Evolutionary conservation across 2,113 vertebrate genomes (phyloP), one percentile per base, ranked within the genome.

Genomic region (Rhipidura dahli): DNA sequence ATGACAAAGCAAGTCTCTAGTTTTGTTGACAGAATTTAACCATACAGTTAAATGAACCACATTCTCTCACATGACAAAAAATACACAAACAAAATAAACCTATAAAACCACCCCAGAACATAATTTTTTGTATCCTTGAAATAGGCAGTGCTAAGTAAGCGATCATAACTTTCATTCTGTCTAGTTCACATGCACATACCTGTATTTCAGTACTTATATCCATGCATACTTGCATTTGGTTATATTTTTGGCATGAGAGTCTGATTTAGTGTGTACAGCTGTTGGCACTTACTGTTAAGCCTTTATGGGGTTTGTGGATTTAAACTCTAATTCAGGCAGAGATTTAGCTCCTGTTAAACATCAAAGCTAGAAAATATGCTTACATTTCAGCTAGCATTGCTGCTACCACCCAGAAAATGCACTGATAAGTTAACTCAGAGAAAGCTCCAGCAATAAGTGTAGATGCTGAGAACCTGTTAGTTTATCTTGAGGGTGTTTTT

Each of bases 1-100:
- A 63, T 66, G 87, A 96, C 94, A 96, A 91, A 93, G 91, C 95
- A 97, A 63, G 63, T 73, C 64, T 83, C 50, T 12, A 72, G 17
- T 68, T 87, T 76, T 71, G 11, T 35, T 83, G 49, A 57, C 24
- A 39, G 78, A 76, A 92, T 64, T 56, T 57, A 87, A 13, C 24
- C 6, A 40, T 37, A 10, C 10, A 45, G 45, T 57, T 77, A 77
- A 80, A 81, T 51, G 28, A 11, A 50, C 31, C 21, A 19, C 22
- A 35, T 47, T 81, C 21, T 42, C 15, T 35, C 37, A 47, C 11
- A n/a, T 7, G 15, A 42, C 35, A 30, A 57, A 75, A 66, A n/a
- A 24, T 28, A 23, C 14, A 37, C 3, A 57, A 51, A 40, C 23
- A 39, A 61, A 35, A n/a, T n/a, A 59, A 69, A 45, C 3, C 9